A percentile compares a stretch with the other conserved stretches of the same genome.
phyloP scores from a whole-genome alignment of 2,797 vertebrate genomes.

The Percopsis omiscomaycus region DNA sequence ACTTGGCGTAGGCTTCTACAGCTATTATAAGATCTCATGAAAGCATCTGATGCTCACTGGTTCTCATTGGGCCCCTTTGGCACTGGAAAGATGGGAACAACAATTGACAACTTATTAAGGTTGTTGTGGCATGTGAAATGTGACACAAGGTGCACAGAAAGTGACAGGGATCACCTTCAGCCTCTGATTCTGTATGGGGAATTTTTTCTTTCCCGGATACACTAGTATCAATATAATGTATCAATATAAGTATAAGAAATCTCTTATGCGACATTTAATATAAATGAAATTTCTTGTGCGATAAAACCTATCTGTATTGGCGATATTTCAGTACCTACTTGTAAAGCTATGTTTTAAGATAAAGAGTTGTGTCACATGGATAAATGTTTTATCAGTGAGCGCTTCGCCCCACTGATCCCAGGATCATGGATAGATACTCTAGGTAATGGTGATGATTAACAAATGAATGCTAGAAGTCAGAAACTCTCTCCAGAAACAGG shows the following conservation, averaged over 20 bases:
- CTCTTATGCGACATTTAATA: too few relatives aligned
- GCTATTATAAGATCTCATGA: slow-evolving; percentile 48
- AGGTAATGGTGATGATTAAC: not conserved
- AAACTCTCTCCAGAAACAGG: not conserved
- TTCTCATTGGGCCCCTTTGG: slow-evolving; percentile 28
- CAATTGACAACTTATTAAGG: not conserved
- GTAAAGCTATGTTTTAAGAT: not conserved
- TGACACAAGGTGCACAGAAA: not conserved
- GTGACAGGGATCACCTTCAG: not conserved
- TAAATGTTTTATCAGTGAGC: not conserved
- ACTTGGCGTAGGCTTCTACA: slow-evolving; percentile 48
- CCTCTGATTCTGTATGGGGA: too few relatives aligned
- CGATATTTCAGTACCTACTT: not conserved
- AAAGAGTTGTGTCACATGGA: not conserved
- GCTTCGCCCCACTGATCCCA: not conserved
- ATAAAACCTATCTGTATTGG: too few relatives aligned
- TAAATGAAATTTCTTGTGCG: too few relatives aligned
- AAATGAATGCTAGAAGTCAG: slow-evolving; percentile 14
- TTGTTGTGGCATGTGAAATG: not conserved
- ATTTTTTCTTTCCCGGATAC: too few relatives aligned
- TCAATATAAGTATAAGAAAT: too few relatives aligned
- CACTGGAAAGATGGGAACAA: slow-evolving; percentile 22
- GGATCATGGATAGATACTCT: not conserved
- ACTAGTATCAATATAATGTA: too few relatives aligned
- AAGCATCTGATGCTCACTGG: slow-evolving; percentile 29